Evolutionary conservation across 2,797 vertebrate genomes (phyloP).

Genomic region (Pipistrellus pygmaeus): DNA sequence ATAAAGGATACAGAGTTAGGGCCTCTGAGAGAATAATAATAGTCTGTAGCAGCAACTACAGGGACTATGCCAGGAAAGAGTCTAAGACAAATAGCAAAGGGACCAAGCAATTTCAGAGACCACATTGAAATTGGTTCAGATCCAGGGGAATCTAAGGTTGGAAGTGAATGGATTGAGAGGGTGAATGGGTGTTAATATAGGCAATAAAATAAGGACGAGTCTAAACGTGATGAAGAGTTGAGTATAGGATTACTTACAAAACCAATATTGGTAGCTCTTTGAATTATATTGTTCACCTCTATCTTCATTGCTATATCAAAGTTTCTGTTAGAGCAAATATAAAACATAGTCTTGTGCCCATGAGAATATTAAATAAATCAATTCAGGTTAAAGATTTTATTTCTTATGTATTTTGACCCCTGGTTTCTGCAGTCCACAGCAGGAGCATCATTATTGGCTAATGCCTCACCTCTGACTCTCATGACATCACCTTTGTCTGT

Average conservation of each 20-base stretch:
- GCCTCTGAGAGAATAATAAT: not conserved
- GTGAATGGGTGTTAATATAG: not conserved
- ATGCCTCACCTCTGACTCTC: conserved; percentile 93
- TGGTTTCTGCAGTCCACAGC: conserved; percentile 90
- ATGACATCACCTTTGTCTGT: conserved; percentile 92
- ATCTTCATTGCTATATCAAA: conserved; percentile 46
- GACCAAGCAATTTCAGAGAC: not conserved
- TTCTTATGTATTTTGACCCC: conserved; percentile 76
- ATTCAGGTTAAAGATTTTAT: conserved; percentile 58
- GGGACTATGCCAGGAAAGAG: not conserved
- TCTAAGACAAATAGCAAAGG: not conserved
- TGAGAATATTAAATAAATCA: conserved; percentile 66
- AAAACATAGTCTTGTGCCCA: conserved; percentile 42
- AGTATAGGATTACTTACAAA: not conserved
- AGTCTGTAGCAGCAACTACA: not conserved
- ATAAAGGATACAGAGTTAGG: not conserved
- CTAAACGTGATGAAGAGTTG: not conserved
- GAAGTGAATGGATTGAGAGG: not conserved
- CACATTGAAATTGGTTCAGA: not conserved
- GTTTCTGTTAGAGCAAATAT: conserved; percentile 45
- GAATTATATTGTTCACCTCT: not conserved
- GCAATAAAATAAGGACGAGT: not conserved
- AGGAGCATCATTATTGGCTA: conserved; percentile 91
- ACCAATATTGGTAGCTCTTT: not conserved
- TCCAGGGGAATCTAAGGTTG: not conserved